Evolutionary conservation across 2,888 invertebrate genomes (phyloP), one percentile per base, ranked within the genome.

Genomic region (Cotesia congregata): DNA sequence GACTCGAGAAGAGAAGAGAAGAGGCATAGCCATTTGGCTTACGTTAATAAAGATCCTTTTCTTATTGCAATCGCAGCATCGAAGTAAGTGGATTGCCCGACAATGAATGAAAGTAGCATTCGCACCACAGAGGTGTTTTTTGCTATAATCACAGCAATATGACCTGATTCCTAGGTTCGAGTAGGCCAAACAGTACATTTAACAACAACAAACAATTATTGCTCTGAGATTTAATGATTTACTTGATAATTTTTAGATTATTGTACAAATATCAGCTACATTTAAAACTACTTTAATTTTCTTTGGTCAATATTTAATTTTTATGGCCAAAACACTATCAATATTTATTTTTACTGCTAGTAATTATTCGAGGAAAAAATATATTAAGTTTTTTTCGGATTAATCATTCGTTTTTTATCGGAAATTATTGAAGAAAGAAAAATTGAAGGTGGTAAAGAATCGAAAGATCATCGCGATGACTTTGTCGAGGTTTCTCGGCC

Each of bases 81-180:
- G 69, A 67, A 74, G 74, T 74, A 70, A 77, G 72, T 40, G 65
- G 77, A 80, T 69, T 77, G 75, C 71, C 82, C 84, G 86, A 86
- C 88, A 88, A 88, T 88, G 88, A 88, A 88, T 88, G 88, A 88
- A 89, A 88, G 88, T 88, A 87, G 88, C 85, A 81, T 83, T 84
- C 76, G 82, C 75, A 78, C 75, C 79, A 70, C 81, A 80, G 81
- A 82, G 82, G 82, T 80, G 84, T 75, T 80, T 82, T 88, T 88
- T 86, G 87, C 86, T 84, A 85, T 85, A 85, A 85, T 84, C 82
- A 79, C 80, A 80, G 79, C 83, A 82, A 83, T 80, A 82, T 86
- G 87, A 87, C 88, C 89, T 83, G 84, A 86, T 88, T 88, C 84
- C 83, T 84, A 77, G 76, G 75, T 82, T 84, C 81, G 85, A 87